Conservation (phyloP, 2,113 vertebrate species). For the Mixornis gularis region DNA sequence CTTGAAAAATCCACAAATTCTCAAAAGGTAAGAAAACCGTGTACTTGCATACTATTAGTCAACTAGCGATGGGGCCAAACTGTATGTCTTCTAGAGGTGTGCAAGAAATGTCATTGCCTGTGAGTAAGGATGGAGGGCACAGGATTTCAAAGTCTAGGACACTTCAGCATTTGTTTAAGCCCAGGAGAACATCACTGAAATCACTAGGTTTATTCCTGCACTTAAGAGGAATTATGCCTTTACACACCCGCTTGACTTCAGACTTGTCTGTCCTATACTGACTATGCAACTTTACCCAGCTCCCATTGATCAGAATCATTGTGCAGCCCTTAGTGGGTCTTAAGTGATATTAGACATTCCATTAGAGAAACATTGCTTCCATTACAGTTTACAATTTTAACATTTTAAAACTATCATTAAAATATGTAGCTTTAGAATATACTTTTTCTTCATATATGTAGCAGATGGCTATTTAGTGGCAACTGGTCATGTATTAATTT, state of each 20-base stretch:
- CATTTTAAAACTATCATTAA: slow-evolving; percentile 33
- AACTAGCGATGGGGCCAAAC: neutral
- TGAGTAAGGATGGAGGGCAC: neutral
- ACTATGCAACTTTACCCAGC: neutral
- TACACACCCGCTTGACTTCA: neutral
- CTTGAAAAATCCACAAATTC: neutral
- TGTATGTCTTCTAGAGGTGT: neutral
- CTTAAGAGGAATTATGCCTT: neutral
- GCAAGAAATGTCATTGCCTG: neutral
- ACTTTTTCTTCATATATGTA: slow-evolving; percentile 5
- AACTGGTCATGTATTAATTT: slow-evolving; percentile 43
- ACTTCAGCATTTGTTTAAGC: neutral
- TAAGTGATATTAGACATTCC: slow-evolving; percentile 3
- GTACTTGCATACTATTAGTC: neutral
- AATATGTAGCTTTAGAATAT: slow-evolving; percentile 9
- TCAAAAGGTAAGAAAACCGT: neutral
- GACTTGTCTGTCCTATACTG: neutral
- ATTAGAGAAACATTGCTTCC: slow-evolving; percentile 29
- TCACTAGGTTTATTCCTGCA: neutral
- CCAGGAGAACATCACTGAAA: neutral
- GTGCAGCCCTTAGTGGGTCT: neutral
- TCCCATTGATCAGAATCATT: neutral
- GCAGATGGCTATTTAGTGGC: slow-evolving; percentile 50
- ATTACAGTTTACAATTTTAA: slow-evolving; percentile 32
- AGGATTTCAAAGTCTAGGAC: neutral